phyloP scores from a whole-genome alignment of 2,888 invertebrate species.

The Platerodrilus igneus region DNA sequence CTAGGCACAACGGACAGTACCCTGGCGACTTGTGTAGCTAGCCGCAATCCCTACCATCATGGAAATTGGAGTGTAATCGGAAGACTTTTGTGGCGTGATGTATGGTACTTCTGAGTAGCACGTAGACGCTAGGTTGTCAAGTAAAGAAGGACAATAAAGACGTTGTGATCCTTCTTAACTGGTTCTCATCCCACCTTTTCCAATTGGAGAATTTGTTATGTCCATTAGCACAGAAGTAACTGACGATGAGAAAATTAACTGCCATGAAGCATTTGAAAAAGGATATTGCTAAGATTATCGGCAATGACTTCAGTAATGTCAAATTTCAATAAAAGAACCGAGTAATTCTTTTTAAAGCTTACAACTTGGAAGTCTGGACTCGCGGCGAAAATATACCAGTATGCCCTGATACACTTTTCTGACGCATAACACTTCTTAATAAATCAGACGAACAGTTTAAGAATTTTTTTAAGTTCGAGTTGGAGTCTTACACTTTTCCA shows the following conservation, averaged over 20 bases:
- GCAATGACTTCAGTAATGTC: slow-evolving; percentile 1
- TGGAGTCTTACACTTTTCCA: neutral
- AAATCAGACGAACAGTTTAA: neutral
- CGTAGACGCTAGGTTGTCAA: slow-evolving; percentile 2
- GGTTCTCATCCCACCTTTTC: slow-evolving; percentile 4
- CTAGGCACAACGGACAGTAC: slow-evolving; percentile 8
- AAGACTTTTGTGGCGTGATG: slow-evolving; percentile 8
- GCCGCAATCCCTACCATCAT: slow-evolving; percentile 4
- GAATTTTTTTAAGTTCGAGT: neutral
- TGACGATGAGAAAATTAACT: slow-evolving; percentile 6
- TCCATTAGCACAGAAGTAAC: slow-evolving; percentile 4
- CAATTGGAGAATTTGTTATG: neutral
- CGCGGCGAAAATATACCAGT: slow-evolving; percentile 2
- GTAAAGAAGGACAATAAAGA: slow-evolving; percentile 4
- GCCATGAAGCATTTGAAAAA: slow-evolving; percentile 5
- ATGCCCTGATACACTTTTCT: slow-evolving; percentile 1
- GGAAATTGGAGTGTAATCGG: neutral
- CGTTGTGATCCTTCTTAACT: neutral
- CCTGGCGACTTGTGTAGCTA: too few species aligned
- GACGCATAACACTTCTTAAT: neutral
- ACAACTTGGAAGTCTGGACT: neutral
- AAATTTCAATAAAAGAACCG: slow-evolving; percentile 1
- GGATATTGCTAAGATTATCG: slow-evolving; percentile 2
- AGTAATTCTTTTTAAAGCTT: neutral
- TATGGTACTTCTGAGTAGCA: slow-evolving; percentile 7